Base-by-base conservation (phyloP, 2,888 invertebrate genomes). In the Tipula lateralis region DNA sequence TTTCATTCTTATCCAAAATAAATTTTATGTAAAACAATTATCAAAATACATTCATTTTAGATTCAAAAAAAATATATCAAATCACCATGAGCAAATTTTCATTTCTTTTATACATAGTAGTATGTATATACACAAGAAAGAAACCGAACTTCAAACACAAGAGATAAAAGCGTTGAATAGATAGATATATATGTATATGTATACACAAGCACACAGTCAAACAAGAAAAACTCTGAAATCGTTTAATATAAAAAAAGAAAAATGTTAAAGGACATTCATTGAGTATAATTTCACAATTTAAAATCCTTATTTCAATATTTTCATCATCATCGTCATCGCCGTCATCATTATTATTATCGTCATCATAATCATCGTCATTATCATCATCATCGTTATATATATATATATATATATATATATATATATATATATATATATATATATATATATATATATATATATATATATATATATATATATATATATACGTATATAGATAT, bases 271-370 rank as follows among this genome's bases (percentile, higher is more conserved):
- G 66, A 66, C 66, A 66, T 66, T 66, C 66, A 66, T 24, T 66
- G 66, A 24, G 24, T 66, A 66, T 66, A 66, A 66, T 66, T 66
- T 66, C 13, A 66, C 66, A 66, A 66, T 66, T 66, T 24, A 66
- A 66, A 66, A 66, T 66, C 66, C 66, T 24, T 66, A 66, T 66
- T 66, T 24, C 66, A 66, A 66, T 66, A 66, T 66, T 66, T 66
- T 24, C 66, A 66, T 66, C 66, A 66, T 66, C 44, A 50, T 16
- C 16, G 16, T 50, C 44, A 5, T 50, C 44, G 19, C 24, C 24
- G 24, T 66, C 66, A 24, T 24, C 24, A 12, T 66, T 24, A 24
- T 66, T 7, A 66, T 66, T 24, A 24, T 66, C 13, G 24, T 66
- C 24, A 66, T 24, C 5, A 50, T 50, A 19, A 66, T 66, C 66